Percentiles rank a stretch among this genome's conserved stretches.
Evolutionary conservation across 2,113 vertebrate species (phyloP).

Genomic region (Pyrgilauda ruficollis): DNA sequence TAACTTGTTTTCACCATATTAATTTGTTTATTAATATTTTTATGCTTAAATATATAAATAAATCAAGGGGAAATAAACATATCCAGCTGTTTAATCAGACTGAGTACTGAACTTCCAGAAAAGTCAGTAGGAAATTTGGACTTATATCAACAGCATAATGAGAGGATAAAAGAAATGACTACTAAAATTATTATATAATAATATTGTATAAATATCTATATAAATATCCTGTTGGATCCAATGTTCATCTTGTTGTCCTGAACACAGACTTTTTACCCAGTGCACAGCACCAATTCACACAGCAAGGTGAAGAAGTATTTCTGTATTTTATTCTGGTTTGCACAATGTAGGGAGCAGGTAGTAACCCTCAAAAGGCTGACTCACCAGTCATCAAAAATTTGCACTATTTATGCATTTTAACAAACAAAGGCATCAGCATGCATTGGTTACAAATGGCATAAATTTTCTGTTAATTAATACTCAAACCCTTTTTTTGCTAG

Average conservation of each 20-base stretch:
- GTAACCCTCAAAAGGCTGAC: not conserved
- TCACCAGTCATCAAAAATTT: not conserved
- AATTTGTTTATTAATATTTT: not conserved
- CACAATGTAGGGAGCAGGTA: not conserved
- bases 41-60: not conserved
- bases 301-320: accelerated
- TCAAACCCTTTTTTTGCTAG: not conserved
- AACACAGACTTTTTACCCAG: not conserved
- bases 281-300: not conserved
- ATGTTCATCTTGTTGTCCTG: not conserved
- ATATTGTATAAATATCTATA: not conserved
- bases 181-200: not conserved
- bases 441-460: not conserved
- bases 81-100: not conserved
- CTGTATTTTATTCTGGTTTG: not conserved
- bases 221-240: not conserved
- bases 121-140: not conserved
- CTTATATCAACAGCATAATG: not conserved
- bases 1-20: not conserved
- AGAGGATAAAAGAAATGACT: not conserved
- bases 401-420: too few relatives aligned
- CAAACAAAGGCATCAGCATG: not conserved
- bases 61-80: not conserved
- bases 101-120: not conserved
- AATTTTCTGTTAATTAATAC: not conserved